phyloP scores from a whole-genome alignment of 2,888 invertebrate genomes.

The Macrosiphum euphorbiae region DNA sequence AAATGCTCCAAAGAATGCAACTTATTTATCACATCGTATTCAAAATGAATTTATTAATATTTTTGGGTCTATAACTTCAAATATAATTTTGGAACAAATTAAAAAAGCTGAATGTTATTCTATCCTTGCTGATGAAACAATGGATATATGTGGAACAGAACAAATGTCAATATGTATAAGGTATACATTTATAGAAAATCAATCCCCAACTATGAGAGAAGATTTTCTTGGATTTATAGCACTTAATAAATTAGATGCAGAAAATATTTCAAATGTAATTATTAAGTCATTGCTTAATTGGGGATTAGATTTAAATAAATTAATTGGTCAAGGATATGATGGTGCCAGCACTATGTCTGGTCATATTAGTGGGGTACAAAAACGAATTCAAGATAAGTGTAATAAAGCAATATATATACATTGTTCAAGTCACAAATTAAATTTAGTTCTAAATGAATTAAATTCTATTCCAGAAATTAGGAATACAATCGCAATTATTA shows the following conservation, averaged over 20 bases:
- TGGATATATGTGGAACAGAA: no score
- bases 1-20: slow-evolving; percentile 66
- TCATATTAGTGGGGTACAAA: slow-evolving; percentile 24
- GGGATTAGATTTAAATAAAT: slow-evolving; percentile 35
- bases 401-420: slow-evolving; percentile 28
- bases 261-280: slow-evolving; percentile 24
- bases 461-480: slow-evolving; percentile 28
- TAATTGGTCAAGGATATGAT: slow-evolving; percentile 36
- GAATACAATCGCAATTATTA: background rate
- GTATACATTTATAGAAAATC: slow-evolving; percentile 18
- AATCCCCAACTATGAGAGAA: background rate
- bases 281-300: slow-evolving; percentile 21
- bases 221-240: slow-evolving; percentile 26
- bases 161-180: slow-evolving; percentile 32
- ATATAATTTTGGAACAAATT: slow-evolving; percentile 66
- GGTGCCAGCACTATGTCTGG: slow-evolving; percentile 38
- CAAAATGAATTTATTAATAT: slow-evolving; percentile 68
- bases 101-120: no score
- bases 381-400: slow-evolving; percentile 17
- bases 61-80: background rate
- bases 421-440: slow-evolving; percentile 34
- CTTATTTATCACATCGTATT: slow-evolving; percentile 67
- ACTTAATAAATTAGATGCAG: slow-evolving; percentile 32
- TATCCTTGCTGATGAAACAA: no score
- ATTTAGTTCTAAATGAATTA: slow-evolving; percentile 14